Evolutionary conservation across 2,113 vertebrate genomes (phyloP).

Genomic region (Lucifuga dentata): DNA sequence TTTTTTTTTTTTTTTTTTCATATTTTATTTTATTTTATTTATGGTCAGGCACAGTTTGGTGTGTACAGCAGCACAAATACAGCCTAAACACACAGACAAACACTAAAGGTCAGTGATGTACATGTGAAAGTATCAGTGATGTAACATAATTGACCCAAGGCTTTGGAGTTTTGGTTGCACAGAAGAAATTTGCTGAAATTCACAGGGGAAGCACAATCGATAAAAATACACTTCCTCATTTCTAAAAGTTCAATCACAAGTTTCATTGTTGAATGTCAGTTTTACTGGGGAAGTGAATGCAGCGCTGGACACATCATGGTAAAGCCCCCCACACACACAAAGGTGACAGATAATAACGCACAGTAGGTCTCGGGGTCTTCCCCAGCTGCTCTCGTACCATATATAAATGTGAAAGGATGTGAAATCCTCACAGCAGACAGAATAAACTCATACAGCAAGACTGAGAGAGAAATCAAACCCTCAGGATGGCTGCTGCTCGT

Average conservation of each 20-base stretch:
- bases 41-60: too few species aligned
- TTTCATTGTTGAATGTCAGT: fast-evolving
- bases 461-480: too few species aligned
- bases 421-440: neutral
- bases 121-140: too few species aligned
- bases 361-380: fast-evolving
- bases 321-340: neutral
- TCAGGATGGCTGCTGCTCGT: slow-evolving; percentile 74
- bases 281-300: slow-evolving; percentile 15
- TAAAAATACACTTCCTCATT: slow-evolving; percentile 5
- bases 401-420: slow-evolving; percentile 27
- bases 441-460: neutral
- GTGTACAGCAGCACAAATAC: too few species aligned
- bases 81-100: too few species aligned
- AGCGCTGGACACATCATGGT: neutral
- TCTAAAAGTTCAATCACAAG: neutral
- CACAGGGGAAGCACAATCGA: slow-evolving; percentile 9
- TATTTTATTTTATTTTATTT: too few species aligned
- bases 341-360: neutral
- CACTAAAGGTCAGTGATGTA: too few species aligned
- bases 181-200: too few species aligned
- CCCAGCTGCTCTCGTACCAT: neutral
- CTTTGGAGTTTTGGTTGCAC: too few species aligned
- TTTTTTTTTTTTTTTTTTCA: too few species aligned
- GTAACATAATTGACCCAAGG: too few species aligned